Percentiles rank a stretch among this genome's conserved stretches.
Conservation (phyloP, 1,140 invertebrate species). For the Idris sp. region DNA sequence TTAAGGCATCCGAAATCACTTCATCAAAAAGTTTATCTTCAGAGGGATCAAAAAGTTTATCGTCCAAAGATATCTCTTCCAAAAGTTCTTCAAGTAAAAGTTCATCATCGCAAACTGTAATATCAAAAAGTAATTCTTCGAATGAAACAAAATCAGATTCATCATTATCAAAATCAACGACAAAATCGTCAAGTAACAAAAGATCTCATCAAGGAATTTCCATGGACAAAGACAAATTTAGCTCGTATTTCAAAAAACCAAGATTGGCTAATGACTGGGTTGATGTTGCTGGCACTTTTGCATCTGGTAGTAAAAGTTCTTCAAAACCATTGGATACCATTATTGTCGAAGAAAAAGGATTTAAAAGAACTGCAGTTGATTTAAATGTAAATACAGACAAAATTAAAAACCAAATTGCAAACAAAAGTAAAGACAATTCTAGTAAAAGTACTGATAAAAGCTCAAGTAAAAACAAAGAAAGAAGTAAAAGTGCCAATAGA, state of each 20-base stretch:
- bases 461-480: neutral
- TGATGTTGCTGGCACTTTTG: neutral
- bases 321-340: too few species aligned
- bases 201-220: slow-evolving; percentile 15
- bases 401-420: slow-evolving; percentile 2
- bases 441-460: neutral
- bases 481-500: slow-evolving; percentile 4
- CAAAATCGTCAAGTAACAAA: slow-evolving; percentile 26
- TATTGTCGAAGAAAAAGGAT: neutral
- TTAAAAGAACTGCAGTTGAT: neutral
- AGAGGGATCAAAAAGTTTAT: slow-evolving; percentile 2
- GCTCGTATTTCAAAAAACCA: slow-evolving; percentile 33
- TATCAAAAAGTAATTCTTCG: too few species aligned
- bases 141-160: neutral
- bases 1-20: slow-evolving; percentile 45
- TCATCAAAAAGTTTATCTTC: too few species aligned
- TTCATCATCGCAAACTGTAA: neutral
- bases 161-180: slow-evolving; percentile 7
- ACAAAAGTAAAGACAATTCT: slow-evolving; percentile 1
- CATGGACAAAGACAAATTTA: slow-evolving; percentile 47
- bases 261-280: slow-evolving; percentile 2
- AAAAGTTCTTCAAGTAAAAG: slow-evolving; percentile 14
- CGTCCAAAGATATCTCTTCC: slow-evolving; percentile 1
- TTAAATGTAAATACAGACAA: slow-evolving; percentile 6
- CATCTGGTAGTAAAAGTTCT: too few species aligned